Conservation (phyloP, 2,113 vertebrate genomes). For the Empidonax traillii region DNA sequence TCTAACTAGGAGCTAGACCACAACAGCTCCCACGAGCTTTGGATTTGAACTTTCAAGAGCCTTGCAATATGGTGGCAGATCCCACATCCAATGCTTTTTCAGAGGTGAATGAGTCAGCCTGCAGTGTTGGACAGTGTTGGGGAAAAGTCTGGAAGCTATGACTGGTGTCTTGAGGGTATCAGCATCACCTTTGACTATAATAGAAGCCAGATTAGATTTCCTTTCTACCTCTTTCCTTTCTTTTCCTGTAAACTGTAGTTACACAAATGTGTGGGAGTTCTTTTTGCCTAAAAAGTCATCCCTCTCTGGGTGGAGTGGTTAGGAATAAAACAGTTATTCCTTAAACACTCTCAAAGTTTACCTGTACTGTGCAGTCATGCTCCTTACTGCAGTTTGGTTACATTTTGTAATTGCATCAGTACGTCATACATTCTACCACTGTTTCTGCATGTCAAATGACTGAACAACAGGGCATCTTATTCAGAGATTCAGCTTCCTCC, state of each 20-base stretch:
- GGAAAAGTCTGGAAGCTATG: not conserved
- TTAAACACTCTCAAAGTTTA: not conserved
- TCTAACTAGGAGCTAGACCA: not conserved
- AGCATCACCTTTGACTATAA: not conserved
- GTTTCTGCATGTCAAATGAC: not conserved
- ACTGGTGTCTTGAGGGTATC: not conserved
- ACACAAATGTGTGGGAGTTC: not conserved
- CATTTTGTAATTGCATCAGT: not conserved
- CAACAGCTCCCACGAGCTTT: not conserved
- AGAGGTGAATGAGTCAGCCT: not conserved
- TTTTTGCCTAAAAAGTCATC: not conserved
- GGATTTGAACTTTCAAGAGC: not conserved
- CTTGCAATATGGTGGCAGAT: not conserved
- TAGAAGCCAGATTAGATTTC: not conserved
- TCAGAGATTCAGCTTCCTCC: not conserved
- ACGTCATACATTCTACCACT: not conserved
- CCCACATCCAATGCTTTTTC: not conserved
- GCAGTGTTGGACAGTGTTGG: not conserved
- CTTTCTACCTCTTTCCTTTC: not conserved
- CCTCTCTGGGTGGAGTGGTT: not conserved
- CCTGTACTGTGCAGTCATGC: not conserved
- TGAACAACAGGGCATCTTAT: not conserved
- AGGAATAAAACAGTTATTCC: not conserved
- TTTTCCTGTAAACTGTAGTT: not conserved
- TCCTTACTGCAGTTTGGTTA: not conserved